Evolutionary conservation across 2,113 vertebrate genomes (phyloP).

Genomic region (Myotis brandtii): DNA sequence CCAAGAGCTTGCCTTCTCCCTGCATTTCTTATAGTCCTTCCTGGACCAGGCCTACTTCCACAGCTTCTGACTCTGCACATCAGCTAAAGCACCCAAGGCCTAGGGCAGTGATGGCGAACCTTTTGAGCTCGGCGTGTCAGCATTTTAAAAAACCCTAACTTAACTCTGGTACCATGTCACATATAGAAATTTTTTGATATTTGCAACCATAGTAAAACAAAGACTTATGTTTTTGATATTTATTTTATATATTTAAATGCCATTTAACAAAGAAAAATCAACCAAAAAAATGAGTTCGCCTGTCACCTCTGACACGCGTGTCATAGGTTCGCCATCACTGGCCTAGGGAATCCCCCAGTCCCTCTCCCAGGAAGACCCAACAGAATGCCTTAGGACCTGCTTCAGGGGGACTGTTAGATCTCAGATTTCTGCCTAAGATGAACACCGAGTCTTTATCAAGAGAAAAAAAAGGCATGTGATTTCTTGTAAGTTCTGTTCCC

Average conservation of each 20-base stretch:
- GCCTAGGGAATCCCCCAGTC: neutral
- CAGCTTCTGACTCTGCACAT: neutral
- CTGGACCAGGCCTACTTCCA: neutral
- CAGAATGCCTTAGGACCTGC: neutral
- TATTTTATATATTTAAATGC: no score
- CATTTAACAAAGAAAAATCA: no score
- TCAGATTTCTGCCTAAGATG: neutral
- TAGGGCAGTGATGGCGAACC: no score
- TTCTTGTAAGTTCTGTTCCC: neutral
- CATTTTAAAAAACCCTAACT: no score
- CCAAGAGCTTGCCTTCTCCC: conserved; percentile 13
- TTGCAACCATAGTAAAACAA: no score
- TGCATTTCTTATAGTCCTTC: neutral
- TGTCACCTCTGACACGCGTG: no score
- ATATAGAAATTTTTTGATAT: no score
- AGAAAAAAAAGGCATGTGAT: neutral
- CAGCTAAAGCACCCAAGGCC: neutral
- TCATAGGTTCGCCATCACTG: no score
- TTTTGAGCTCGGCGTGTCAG: no score
- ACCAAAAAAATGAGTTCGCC: no score
- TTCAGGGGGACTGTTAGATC: neutral
- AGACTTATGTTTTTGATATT: no score
- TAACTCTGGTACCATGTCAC: no score
- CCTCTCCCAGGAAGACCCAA: neutral
- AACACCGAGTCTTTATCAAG: neutral